These are phyloP conservation scores for Brotula barbata DNA, from an alignment of 2,797 vertebrate genomes.

Conservation along the genomic window DNA sequence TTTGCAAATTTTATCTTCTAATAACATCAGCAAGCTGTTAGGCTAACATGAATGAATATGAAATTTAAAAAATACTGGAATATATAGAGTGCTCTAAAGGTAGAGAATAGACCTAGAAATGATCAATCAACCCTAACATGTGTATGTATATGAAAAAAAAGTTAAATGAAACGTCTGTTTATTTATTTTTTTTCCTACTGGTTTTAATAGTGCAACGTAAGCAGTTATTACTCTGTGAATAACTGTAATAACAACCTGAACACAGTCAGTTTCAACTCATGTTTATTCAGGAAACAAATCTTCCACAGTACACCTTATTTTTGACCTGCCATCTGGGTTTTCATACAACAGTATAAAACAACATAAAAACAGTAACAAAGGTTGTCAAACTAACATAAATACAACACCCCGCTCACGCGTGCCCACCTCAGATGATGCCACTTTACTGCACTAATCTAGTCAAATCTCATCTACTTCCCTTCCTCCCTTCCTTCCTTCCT, in stretches of 20 bases:
- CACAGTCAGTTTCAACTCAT: constrained; percentile 73
- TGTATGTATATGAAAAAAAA: too few species aligned
- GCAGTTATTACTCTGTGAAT: too few species aligned
- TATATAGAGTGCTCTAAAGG: too few species aligned
- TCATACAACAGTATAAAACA: constrained; percentile 76
- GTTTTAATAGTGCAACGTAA: too few species aligned
- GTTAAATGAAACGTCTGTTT: too few species aligned
- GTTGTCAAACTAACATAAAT: constrained; percentile 79
- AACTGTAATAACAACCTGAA: constrained; percentile 13
- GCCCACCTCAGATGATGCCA: constrained; percentile 45
- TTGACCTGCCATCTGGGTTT: constrained; percentile 75
- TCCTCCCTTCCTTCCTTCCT: background rate
- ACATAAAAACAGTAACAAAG: constrained; percentile 69
- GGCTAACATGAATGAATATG: too few species aligned
- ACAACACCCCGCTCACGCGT: constrained; percentile 68
- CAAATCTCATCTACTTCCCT: constrained; percentile 31
- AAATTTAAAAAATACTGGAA: too few species aligned
- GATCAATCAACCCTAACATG: too few species aligned
- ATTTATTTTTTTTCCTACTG: too few species aligned
- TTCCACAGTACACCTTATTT: constrained; percentile 74
- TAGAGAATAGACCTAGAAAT: too few species aligned
- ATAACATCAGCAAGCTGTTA: too few species aligned
- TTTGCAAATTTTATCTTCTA: too few species aligned
- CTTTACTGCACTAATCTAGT: constrained; percentile 32
- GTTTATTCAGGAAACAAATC: constrained; percentile 82